Conservation (phyloP, 2,888 invertebrate species). For the Yponomeuta evonymella region DNA sequence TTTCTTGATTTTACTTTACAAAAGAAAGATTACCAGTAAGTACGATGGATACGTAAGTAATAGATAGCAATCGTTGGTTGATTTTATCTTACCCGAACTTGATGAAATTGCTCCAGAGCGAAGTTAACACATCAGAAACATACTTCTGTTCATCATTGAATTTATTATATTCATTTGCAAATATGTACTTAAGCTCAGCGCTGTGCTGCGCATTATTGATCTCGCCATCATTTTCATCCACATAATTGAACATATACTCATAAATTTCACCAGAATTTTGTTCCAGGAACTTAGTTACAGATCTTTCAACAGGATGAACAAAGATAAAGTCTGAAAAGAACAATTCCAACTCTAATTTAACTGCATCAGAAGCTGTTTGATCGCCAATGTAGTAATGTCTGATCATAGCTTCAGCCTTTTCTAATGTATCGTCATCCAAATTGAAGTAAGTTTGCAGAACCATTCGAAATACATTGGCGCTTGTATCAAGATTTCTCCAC, state of each 20-base stretch:
- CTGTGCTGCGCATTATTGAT: constrained; percentile 29
- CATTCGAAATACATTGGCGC: not conserved
- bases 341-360: not conserved
- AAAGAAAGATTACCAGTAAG: not conserved
- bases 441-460: constrained; percentile 33
- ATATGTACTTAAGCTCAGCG: constrained; percentile 54
- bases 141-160: constrained; percentile 40
- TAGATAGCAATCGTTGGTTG: not conserved
- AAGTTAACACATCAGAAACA: constrained; percentile 45
- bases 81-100: constrained; percentile 12
- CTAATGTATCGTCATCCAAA: constrained; percentile 35
- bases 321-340: constrained; percentile 9
- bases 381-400: constrained; percentile 14
- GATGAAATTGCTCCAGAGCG: constrained; percentile 41
- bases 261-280: not conserved
- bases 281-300: not conserved
- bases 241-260: constrained; percentile 5
- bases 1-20: too few relatives aligned
- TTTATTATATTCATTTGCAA: constrained; percentile 25
- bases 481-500: not conserved
- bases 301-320: not conserved
- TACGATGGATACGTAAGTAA: not conserved
- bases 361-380: not conserved
- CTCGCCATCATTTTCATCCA: constrained; percentile 5
- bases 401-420: constrained; percentile 30